Evolutionary conservation across 2,797 vertebrate species (phyloP), one percentile per base, ranked within the genome.

Genomic region (Microctenopoma lineatum): DNA sequence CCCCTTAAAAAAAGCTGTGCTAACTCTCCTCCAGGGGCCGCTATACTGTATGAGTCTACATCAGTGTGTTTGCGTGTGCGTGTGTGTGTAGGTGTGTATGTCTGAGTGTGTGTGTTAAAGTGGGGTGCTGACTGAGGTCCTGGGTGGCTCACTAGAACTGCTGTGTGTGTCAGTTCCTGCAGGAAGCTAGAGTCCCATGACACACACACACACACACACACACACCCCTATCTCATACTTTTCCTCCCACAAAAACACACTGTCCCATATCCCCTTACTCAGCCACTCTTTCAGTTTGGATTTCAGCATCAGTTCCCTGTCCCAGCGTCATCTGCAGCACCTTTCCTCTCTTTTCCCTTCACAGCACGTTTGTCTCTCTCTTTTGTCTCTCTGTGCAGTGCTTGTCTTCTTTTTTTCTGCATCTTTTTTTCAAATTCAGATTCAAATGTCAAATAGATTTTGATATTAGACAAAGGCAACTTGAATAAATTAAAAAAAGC

Each of bases 41-140:
- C 68, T 53, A 3, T 38, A 6, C 29, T 32, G 29, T 32, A 34
- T 29, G 42, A 67, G 77, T 69, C 45, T 59, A 42, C 55, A 9
- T 67, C 21, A 48, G 46, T 72, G 69, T 73, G 60, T 61, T 52
- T 67, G 46, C 69, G 29, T 63, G 60, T 60, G 42, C 61, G 52
- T 29, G 42, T 57, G 63, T 21, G 56, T 67, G 51, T 66, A 41
- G 45, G 46, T 71, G 29, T 63, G 60, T 60, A 46, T 64, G 52
- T 29, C 46, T 57, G 63, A 66, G 75, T 56, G 75, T 63, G 68
- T 1, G 34, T 79, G 80, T 86, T 75, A 54, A 18, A 72, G 66
- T 84, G 87, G 92, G 92, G 89, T 92, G 93, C 93, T 94, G 93
- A 95, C 91, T 92, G 89, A 84, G 89, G 92, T 93, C 94, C 93